Evolutionary conservation across 2,797 vertebrate genomes (phyloP), one percentile per base, ranked within the genome.

Genomic region (Tragelaphus oryx): DNA sequence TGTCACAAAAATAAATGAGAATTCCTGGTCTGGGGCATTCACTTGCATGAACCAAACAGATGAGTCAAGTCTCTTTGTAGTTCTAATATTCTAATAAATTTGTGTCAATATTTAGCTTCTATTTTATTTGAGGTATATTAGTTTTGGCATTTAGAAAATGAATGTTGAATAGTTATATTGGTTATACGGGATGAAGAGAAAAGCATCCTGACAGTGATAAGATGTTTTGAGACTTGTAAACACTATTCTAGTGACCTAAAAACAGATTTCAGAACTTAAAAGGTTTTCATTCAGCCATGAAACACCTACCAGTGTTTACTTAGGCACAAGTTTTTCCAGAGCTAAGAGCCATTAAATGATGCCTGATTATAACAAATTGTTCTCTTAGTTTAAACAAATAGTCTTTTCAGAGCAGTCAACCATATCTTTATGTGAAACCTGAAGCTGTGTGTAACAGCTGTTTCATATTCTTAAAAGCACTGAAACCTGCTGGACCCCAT

Each of bases 311-410:
- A 9, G 71, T 96, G 54, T 90, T 94, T 50, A 60, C 28, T 50
- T 52, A 89, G 33, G 30, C 7, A 93, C 48, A 89, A 82, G 41
- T n/a, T 95, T 96, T 89, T 93, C 50, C 54, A 95, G 48, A 74
- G 22, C 55, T 92, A 60, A 92, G 33, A 95, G 84, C 22, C 30
- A 87, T 17, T 86, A 83, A 95, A 89, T 84, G 54, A 16, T 62
- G 17, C 79, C 93, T 91, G 48, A 93, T 96, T 95, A 93, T 96
- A 97, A 82, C 8, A 96, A 96, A 97, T 95, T 4, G 0, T 11
- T 96, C 28, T 96, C 33, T 93, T 30, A 91, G 48, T 90, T 95
- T 85, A 54, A 33, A 93, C 78, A 89, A 48, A 44, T 55, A 81
- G 78, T 85, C 18, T 90, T 83, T 41, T 74, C 13, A 91, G 97